Base-by-base conservation (phyloP, 2,888 invertebrate species). In the Pseudoips prasinana region DNA sequence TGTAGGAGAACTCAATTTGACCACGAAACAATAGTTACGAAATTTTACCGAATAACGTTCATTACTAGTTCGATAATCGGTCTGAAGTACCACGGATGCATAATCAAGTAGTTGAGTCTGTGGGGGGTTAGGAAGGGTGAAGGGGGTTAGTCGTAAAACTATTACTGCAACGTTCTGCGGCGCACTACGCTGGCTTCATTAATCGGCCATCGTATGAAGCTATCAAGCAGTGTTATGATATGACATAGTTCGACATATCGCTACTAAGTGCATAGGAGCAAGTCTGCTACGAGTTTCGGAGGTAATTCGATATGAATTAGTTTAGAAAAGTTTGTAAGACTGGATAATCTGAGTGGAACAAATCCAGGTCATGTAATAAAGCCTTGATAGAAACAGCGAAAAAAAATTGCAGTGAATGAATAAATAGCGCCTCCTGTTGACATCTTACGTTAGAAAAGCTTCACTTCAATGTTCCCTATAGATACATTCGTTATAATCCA, bases 21-120 rank as follows among this genome's bases (percentile, higher is more conserved):
- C 18, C 14, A 14, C 29, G 20, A 50, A 49, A 44, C 36, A 56
- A 49, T 34, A 34, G 37, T 46, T 40, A 35, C 35, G 28, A 40
- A 53, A 47, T 14, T 55, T 32, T 44, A 44, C 33, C 63, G 64
- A 40, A 74, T 67, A 68, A 68, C 73, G 73, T 80, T 85, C 76
- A 80, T 84, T 84, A 85, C 81, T 78, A 81, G 82, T 84, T 83
- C 78, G 77, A 84, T 86, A 84, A 86, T 87, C 83, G 81, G 69
- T 78, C 51, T 73, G 74, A 72, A 82, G 83, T 75, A 79, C 76
- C 75, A 73, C 69, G 78, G 73, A 81, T 84, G 85, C 83, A 86
- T 87, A 86, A 81, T 85, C 81, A 80, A 86, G 85, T 82, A 81
- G 80, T 70, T 46, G 67, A 72, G 66, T 72, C 75, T 73, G 72